A percentile compares a stretch with the other conserved stretches of the same genome.
Evolutionary conservation across 2,113 vertebrate genomes (phyloP).

Genomic region (Prunella himalayana): DNA sequence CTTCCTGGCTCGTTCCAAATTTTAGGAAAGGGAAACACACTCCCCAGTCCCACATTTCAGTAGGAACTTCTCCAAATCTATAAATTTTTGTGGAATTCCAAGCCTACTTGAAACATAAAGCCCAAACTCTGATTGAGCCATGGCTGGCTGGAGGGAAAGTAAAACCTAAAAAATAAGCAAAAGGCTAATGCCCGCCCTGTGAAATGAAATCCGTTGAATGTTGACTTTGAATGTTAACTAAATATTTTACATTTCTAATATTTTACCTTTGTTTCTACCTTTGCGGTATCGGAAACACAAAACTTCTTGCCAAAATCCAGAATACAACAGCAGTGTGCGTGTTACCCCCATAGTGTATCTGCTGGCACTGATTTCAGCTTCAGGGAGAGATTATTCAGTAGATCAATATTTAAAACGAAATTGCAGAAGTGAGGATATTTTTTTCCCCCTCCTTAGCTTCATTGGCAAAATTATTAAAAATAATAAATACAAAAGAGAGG

Average conservation of each 20-base stretch:
- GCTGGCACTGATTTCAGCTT: background rate
- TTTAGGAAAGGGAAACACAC: background rate
- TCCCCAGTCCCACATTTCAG: background rate
- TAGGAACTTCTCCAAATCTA: background rate
- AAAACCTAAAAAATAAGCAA: conserved; percentile 8
- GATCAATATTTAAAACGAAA: conserved; percentile 23
- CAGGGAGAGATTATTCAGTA: background rate
- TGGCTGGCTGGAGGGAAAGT: background rate
- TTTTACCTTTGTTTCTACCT: conserved; percentile 41
- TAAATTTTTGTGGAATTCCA: background rate
- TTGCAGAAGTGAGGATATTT: background rate
- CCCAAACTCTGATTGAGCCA: background rate
- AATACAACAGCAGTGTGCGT: background rate
- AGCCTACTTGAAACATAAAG: background rate
- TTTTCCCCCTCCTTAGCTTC: background rate
- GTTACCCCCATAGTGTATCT: background rate
- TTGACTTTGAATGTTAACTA: conserved; percentile 8
- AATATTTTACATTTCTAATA: conserved; percentile 6
- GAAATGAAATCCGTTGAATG: background rate
- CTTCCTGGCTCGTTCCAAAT: background rate
- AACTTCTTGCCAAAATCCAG: conserved; percentile 1
- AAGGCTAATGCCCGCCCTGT: background rate
- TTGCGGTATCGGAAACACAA: background rate
- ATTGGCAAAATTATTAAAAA: background rate
- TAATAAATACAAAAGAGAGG: background rate